A percentile compares a stretch with the other conserved stretches of the same genome.
These are phyloP conservation scores for Wiebesia pumilae DNA, from an alignment of 1,140 invertebrate genomes.

Conservation along the genomic window DNA sequence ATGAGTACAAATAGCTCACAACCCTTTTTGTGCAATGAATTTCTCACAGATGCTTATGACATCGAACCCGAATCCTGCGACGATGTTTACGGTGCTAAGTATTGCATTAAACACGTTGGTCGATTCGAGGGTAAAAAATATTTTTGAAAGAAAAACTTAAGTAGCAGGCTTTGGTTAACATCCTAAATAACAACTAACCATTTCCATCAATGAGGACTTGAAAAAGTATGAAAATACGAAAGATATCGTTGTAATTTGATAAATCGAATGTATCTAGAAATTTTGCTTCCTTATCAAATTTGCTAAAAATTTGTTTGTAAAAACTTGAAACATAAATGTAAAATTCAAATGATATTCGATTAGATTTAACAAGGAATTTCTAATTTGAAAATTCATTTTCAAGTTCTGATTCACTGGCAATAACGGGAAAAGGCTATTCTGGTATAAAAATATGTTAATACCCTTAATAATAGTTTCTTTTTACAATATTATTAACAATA, in stretches of 20 bases:
- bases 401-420: neutral
- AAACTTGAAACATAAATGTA: neutral
- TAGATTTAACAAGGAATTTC: neutral
- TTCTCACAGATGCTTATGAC: slow-evolving; percentile 81
- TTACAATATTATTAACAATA: neutral
- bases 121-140: slow-evolving; percentile 89
- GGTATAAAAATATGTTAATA: neutral
- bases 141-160: slow-evolving; percentile 1
- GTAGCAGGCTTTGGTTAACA: neutral
- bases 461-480: neutral
- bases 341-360: neutral
- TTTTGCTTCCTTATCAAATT: too few species aligned
- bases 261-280: too few species aligned
- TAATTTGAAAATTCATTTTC: neutral
- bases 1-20: slow-evolving; percentile 85
- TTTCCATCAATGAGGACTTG: neutral
- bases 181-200: neutral
- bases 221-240: neutral
- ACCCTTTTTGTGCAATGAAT: slow-evolving; percentile 92
- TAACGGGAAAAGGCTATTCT: neutral
- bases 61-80: slow-evolving; percentile 84
- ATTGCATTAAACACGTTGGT: slow-evolving; percentile 95
- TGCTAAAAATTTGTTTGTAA: too few species aligned
- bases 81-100: slow-evolving; percentile 87
- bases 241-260: neutral